These are phyloP conservation scores for Melipona quadrifasciata DNA, from an alignment of 1,140 invertebrate genomes.

Conservation along the genomic window DNA sequence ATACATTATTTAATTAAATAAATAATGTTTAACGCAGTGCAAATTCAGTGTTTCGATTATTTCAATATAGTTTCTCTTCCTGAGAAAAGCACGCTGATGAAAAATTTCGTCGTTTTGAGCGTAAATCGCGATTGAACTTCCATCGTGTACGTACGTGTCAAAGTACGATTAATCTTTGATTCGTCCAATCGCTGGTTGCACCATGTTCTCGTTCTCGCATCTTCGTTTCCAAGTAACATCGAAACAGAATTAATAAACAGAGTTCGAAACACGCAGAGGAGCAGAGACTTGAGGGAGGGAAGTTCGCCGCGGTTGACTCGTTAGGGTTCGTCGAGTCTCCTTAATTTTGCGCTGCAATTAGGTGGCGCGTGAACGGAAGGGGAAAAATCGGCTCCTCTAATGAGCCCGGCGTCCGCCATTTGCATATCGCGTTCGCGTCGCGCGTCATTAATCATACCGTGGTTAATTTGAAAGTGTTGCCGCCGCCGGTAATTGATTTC, in stretches of 20 bases:
- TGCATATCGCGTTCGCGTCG: neutral
- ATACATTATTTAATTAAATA: too few relatives aligned
- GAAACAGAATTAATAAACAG: neutral
- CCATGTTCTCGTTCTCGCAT: neutral
- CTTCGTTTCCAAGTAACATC: neutral
- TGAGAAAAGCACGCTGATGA: too few relatives aligned
- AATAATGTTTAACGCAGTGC: too few relatives aligned
- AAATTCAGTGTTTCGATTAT: too few relatives aligned
- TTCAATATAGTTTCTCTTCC: too few relatives aligned
- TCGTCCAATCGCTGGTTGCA: too few relatives aligned
- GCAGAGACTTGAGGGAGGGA: constrained; percentile 1
- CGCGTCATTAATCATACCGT: neutral
- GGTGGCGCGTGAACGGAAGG: neutral
- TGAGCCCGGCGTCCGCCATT: neutral
- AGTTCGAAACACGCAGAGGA: neutral
- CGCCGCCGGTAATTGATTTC: neutral
- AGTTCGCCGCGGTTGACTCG: neutral
- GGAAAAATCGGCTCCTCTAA: neutral
- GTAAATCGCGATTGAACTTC: too few relatives aligned
- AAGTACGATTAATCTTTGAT: too few relatives aligned
- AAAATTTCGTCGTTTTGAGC: too few relatives aligned
- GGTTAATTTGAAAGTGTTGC: neutral
- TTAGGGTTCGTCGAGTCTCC: neutral
- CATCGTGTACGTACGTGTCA: too few relatives aligned
- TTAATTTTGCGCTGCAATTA: constrained; percentile 33